Base-by-base conservation (phyloP, 2,113 vertebrate genomes). In the Sceloporus undulatus region DNA sequence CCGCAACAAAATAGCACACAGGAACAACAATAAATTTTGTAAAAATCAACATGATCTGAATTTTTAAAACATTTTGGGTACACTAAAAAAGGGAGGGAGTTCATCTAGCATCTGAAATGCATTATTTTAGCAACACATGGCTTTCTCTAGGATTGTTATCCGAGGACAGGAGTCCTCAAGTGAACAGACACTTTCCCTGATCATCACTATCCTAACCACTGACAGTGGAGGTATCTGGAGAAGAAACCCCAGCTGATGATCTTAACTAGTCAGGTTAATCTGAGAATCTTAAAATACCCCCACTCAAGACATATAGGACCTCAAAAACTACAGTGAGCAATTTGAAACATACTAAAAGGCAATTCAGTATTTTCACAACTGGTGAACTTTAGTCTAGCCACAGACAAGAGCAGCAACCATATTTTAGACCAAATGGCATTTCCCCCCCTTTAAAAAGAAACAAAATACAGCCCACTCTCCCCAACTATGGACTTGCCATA, bases 1-100 rank as follows among this genome's bases (percentile, higher is more conserved):
- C 11, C 38, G 13, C 38, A 82, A 23, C 21, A 62, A 25, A 77
- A 70, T 27, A 71, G 19, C 42, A 83, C 2, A 87, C 88, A 93
- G 92, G 23, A 68, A 66, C 42, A n/a, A 68, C 34, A 66, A 21
- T 56, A 68, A 40, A 13, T 82, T 42, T 25, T 68, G 38, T 27
- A 42, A 82, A 16, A 2, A 29, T 18, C 38, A 79, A 5, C 27
- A 54, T 29, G 48, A 79, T n/a, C 2, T 9, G 8, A 8, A 56
- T 29, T 1, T 25, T 14, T 14, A 25, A 68, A 66, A 42, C 5
- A 23, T 2, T 11, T 3, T 40, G 42, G 21, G 27, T 9, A 11
- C 48, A 48, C 48, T 48, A 48, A 48, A 48, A 48, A 34, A 34
- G 34, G 34, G 1, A 1, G 34, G 48, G 48, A 6, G 48, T 48